Conservation (phyloP, 2,797 vertebrate genomes). For the Melopsittacus undulatus region DNA sequence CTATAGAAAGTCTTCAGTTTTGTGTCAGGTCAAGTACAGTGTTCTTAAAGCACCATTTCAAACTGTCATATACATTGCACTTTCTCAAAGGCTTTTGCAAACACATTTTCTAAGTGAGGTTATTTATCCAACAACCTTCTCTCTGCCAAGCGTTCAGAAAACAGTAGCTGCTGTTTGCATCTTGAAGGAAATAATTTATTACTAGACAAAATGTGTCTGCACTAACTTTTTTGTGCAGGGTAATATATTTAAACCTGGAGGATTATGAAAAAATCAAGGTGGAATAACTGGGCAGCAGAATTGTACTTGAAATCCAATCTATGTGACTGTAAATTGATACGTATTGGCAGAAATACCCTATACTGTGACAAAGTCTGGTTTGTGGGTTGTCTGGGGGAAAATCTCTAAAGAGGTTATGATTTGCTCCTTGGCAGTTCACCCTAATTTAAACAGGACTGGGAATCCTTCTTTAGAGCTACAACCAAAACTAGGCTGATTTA, state of each 20-base stretch:
- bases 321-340: not conserved
- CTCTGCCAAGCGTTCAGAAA: constrained; percentile 20
- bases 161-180: constrained; percentile 30
- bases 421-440: not conserved
- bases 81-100: constrained; percentile 42
- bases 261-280: not conserved
- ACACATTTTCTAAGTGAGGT: constrained; percentile 24
- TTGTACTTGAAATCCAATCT: not conserved
- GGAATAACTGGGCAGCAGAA: not conserved
- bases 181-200: constrained; percentile 57
- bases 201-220: not conserved
- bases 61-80: not conserved
- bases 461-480: not conserved
- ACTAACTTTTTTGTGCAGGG: not conserved
- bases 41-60: not conserved
- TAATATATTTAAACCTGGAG: constrained; percentile 29
- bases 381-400: not conserved
- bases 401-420: not conserved
- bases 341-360: not conserved
- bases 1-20: not conserved
- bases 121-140: constrained; percentile 40
- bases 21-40: not conserved
- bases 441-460: not conserved
- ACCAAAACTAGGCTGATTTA: not conserved
- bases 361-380: not conserved